A percentile compares a stretch with the other conserved stretches of the same genome.
Evolutionary conservation across 92 coral and sea anemone species (phyloP).

Genomic region (Parazoanthus darwini): DNA sequence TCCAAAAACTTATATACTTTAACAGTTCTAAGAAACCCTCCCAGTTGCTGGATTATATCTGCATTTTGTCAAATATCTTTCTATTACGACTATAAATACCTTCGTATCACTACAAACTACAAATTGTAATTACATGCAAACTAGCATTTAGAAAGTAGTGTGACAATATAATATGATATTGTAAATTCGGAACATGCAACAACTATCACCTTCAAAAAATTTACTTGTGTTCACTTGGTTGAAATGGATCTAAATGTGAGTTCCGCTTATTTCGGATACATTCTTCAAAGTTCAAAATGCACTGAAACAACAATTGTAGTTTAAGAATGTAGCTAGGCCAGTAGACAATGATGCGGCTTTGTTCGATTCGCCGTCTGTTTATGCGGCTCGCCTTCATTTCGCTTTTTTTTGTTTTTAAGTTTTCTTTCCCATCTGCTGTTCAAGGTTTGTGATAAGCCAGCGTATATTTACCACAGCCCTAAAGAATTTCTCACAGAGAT

Average conservation of each 20-base stretch:
- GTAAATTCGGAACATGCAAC: too few species aligned
- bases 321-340: background rate
- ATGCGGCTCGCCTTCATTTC: background rate
- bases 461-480: background rate
- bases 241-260: background rate
- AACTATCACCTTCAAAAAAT: too few species aligned
- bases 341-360: background rate
- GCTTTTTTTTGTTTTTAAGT: background rate
- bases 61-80: background rate
- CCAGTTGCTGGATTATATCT: background rate
- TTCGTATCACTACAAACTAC: background rate
- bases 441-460: background rate
- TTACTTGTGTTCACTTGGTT: background rate
- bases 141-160: too few species aligned
- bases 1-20: too few species aligned
- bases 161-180: too few species aligned
- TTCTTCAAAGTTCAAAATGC: background rate
- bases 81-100: too few species aligned
- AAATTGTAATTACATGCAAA: background rate
- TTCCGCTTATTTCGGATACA: background rate
- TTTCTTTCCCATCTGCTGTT: background rate
- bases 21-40: too few species aligned
- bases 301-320: background rate
- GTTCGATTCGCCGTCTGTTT: background rate
- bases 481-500: background rate